Base-by-base conservation (phyloP, 2,113 vertebrate genomes). In the Entelurus aequoreus region DNA sequence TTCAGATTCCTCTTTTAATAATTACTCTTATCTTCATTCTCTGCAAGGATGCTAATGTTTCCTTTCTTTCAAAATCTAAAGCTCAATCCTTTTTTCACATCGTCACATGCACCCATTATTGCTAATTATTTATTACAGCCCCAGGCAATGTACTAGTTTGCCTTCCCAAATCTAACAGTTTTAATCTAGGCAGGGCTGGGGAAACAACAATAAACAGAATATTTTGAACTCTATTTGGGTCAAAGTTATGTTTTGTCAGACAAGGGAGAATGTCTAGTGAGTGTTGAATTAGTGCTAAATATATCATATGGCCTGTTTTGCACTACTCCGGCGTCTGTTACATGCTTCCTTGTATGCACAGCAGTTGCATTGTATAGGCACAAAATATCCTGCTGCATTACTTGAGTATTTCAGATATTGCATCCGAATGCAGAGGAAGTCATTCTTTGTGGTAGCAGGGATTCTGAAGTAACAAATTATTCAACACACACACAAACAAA, bases 121-220 rank as follows among this genome's bases (percentile, higher is more conserved):
- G 74, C 71, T 87, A 89, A 90, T 88, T 89, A 86, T 89, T 82
- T 85, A 86, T 83, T 77, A 59, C 74, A 74, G 85, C 83, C 78
- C 38, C 54, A 51, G 82, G 84, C 82, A 21, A 48, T 65, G 72
- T 75, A 69, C 51, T 61, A 60, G 44, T 69, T 63, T 66, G 66
- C 74, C 70, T 75, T 36, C 50, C 83, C 75, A 75, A 79, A 84
- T 85, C 78, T 80, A 79, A 83, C 80, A 73, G 78, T 68, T 78
- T 76, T 79, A 80, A 82, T 83, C 68, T 64, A 73, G 71, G 51
- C 69, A 46, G 54, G 28, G 54, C 76, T 77, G 64, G 60, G 80
- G 11, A 63, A 65, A 50, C 9, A 61, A 63, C 69, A 63, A 69
- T 78, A 73, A 70, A 44, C 50, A 6, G 52, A 72, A 48, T 77